Evolutionary conservation across 2,888 invertebrate genomes (phyloP).

Genomic region (Epinotia bilunana): DNA sequence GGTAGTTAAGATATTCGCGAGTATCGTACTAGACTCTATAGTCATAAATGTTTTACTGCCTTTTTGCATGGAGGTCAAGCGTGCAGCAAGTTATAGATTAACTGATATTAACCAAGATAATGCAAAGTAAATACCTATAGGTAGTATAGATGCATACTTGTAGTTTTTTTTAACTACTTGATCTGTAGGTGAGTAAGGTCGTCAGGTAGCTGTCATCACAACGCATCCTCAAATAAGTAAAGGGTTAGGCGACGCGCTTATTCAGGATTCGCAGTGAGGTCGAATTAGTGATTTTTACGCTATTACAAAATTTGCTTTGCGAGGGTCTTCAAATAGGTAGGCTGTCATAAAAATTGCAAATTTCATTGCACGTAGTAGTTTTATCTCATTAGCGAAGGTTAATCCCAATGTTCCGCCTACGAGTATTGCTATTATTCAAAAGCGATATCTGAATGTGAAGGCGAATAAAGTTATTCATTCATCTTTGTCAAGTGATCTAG

Average conservation of each 20-base stretch:
- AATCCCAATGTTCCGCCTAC: slow-evolving; percentile 1
- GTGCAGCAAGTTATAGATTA: slow-evolving; percentile 29
- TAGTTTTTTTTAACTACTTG: background rate
- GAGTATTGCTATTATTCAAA: background rate
- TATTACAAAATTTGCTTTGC: background rate
- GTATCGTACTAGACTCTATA: slow-evolving; percentile 23
- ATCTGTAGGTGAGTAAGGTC: too few species aligned
- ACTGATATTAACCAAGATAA: slow-evolving; percentile 15
- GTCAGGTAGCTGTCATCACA: too few species aligned
- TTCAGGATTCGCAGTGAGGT: too few species aligned
- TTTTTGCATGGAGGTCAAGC: slow-evolving; percentile 32
- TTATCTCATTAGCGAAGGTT: slow-evolving; percentile 3
- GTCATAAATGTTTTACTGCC: slow-evolving; percentile 29
- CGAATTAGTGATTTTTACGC: too few species aligned
- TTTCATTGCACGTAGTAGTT: background rate
- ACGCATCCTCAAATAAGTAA: too few species aligned
- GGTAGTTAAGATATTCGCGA: slow-evolving; percentile 68
- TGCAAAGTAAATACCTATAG: slow-evolving; percentile 9
- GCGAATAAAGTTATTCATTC: slow-evolving; percentile 4
- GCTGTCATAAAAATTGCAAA: slow-evolving; percentile 4
- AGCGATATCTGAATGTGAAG: background rate
- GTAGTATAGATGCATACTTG: background rate
- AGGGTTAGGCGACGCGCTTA: too few species aligned
- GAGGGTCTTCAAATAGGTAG: background rate
- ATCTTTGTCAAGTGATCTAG: background rate